Base-by-base conservation (phyloP, 2,113 vertebrate genomes). In the Lasiurus borealis region DNA sequence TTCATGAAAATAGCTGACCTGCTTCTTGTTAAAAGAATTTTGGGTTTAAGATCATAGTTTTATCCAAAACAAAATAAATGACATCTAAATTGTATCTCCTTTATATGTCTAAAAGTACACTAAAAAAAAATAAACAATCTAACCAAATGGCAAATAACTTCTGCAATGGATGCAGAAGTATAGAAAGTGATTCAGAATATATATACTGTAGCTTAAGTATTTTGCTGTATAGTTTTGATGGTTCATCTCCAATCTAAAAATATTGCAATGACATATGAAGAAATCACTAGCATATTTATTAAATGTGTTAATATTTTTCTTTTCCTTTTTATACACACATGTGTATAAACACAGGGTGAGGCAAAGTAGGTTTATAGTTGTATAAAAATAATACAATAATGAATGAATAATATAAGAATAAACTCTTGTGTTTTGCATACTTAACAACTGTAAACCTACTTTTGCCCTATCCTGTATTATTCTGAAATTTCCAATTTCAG, bases 221-320 rank as follows among this genome's bases (percentile, higher is more conserved):
- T 90, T 94, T 64, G 15, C 73, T 83, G 36, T 59, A 59, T 52
- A 54, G 2, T 76, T 96, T 84, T 88, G 25, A 64, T 88, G 34
- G 15, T 76, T 92, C 34, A 62, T 77, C 54, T 83, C 5, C n/a
- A 93, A 66, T 66, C 52, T 36, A 77, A 85, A 89, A 77, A 40
- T 78, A 68, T 72, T 68, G 4, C n/a, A 91, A 50, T 85, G 57
- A 27, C 71, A 66, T 54, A 23, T n/a, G 16, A 77, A 91, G 62
- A 91, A 68, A 34, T 81, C 68, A 62, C 5, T 87, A 36, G 62
- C 15, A 50, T 48, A 72, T 71, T 29, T 62, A 64, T 21, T 59
- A 50, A 50, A 23, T 68, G 18, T 68, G 6, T 77, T 75, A 83
- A 21, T 77, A 77, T 66, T 78, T 90, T 46, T 59, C 72, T 72